These are phyloP conservation scores for Quadroppia sp. DNA, from an alignment of 2,888 invertebrate genomes.

Conservation along the genomic window DNA sequence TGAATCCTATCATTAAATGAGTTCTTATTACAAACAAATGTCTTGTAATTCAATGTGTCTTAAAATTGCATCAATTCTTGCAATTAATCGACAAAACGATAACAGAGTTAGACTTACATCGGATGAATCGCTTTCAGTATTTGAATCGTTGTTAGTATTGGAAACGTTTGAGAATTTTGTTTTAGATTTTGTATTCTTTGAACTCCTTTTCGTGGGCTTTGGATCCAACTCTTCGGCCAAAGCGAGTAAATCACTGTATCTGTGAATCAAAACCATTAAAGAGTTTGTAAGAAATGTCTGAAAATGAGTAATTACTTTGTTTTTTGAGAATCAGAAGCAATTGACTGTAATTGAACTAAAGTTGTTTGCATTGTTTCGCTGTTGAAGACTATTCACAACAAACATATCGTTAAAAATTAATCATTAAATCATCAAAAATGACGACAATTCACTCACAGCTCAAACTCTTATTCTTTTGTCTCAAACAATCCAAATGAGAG, in stretches of 20 bases:
- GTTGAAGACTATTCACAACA: constrained; percentile 64
- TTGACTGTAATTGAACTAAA: constrained; percentile 77
- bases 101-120: constrained; percentile 45
- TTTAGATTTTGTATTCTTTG: constrained; percentile 45
- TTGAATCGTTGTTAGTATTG: constrained; percentile 46
- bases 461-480: constrained; percentile 53
- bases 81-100: too few relatives aligned
- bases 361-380: constrained; percentile 88
- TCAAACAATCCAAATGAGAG: constrained; percentile 84
- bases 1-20: too few relatives aligned
- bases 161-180: constrained; percentile 28
- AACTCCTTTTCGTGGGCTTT: constrained; percentile 45
- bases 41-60: constrained; percentile 19
- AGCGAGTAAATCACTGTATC: constrained; percentile 48
- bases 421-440: background rate
- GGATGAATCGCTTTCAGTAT: constrained; percentile 48
- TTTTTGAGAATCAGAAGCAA: constrained; percentile 74
- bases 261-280: too few relatives aligned
- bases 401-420: background rate
- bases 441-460: constrained; percentile 46
- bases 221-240: constrained; percentile 47
- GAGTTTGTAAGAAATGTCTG: too few relatives aligned
- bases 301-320: constrained; percentile 45
- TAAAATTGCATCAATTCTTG: constrained; percentile 19
- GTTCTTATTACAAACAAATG: too few relatives aligned